Conservation (phyloP, 2,888 invertebrate genomes). For the Augochlorella aurata region DNA sequence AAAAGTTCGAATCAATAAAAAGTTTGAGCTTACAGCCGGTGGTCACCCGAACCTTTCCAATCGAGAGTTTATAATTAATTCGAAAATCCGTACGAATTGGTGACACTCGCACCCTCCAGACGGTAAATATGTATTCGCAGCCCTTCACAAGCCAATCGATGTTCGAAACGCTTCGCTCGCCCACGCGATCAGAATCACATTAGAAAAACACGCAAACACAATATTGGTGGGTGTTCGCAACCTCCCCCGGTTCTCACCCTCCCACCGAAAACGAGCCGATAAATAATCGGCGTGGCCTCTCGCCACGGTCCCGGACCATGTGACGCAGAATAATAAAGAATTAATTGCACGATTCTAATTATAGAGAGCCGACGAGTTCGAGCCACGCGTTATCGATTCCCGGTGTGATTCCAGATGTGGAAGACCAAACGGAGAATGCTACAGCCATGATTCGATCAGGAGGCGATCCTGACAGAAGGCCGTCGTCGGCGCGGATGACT, state of each 20-base stretch:
- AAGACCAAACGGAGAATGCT: conserved; percentile 65
- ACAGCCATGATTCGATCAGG: conserved; percentile 71
- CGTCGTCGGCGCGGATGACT: conserved; percentile 66
- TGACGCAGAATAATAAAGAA: not conserved
- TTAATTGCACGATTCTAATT: not conserved
- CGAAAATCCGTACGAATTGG: not conserved
- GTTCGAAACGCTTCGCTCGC: not conserved
- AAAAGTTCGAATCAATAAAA: not conserved
- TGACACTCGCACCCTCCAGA: not conserved
- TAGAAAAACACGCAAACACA: not conserved
- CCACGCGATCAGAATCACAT: not conserved
- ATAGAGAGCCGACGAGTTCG: not conserved
- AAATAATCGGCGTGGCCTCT: not conserved
- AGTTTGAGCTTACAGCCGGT: not conserved
- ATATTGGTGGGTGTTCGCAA: too few species aligned
- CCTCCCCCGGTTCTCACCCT: too few species aligned
- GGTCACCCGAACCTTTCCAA: not conserved
- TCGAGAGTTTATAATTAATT: not conserved
- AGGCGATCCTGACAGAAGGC: conserved; percentile 63
- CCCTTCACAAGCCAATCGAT: not conserved
- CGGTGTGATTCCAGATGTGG: conserved; percentile 34
- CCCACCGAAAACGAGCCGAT: not conserved
- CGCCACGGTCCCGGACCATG: not conserved
- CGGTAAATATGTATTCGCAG: not conserved
- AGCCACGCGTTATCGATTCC: conserved; percentile 3